These are phyloP conservation scores for Augochlorella aurata DNA, from an alignment of 2,888 invertebrate genomes.

Conservation along the genomic window DNA sequence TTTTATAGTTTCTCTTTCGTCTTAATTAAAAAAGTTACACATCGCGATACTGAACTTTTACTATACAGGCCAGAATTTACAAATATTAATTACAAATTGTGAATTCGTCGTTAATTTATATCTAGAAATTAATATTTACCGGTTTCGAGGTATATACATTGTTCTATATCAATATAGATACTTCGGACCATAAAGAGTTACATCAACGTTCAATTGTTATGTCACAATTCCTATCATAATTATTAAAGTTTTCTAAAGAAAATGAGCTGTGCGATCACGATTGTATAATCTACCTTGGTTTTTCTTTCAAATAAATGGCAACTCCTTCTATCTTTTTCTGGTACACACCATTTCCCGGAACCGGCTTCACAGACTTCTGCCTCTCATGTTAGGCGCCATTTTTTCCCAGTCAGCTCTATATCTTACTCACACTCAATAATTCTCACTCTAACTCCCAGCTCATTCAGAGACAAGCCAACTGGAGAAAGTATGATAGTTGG, in stretches of 20 bases:
- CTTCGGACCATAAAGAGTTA: no score
- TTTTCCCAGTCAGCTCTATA: neutral
- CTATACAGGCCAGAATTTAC: no score
- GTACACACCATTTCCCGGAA: neutral
- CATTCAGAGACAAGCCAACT: neutral
- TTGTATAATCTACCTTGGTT: neutral
- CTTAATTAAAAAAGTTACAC: no score
- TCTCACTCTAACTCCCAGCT: neutral
- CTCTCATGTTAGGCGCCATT: neutral
- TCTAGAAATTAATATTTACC: no score
- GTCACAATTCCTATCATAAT: no score
- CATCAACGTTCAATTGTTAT: no score
- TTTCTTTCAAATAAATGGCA: neutral
- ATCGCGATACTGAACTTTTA: no score
- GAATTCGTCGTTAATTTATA: no score
- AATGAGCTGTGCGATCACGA: neutral
- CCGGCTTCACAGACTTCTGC: neutral
- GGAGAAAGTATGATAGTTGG: neutral
- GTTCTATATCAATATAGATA: no score
- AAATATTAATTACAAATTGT: no score
- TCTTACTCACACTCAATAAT: neutral
- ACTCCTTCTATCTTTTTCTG: neutral
- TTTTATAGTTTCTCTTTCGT: no score
- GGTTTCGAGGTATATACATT: no score
- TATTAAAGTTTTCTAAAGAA: neutral